Conservation (phyloP, 2,888 invertebrate species). For the Agrypnus murinus region DNA sequence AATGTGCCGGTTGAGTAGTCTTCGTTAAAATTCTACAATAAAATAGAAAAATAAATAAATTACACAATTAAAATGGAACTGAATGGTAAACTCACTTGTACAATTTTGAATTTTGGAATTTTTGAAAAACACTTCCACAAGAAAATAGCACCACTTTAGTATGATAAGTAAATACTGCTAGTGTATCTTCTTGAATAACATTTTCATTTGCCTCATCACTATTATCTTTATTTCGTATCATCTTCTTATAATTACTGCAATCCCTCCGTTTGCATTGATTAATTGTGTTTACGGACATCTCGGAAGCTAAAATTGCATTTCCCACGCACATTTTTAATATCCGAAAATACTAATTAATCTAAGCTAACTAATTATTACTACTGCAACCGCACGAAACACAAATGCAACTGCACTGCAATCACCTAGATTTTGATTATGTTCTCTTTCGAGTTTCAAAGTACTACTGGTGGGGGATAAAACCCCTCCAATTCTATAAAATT, state of each 20-base stretch:
- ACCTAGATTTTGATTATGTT: not conserved
- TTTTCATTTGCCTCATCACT: not conserved
- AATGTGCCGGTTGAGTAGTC: slow-evolving; percentile 87
- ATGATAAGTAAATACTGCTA: slow-evolving; percentile 63
- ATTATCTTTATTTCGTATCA: not conserved
- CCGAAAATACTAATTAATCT: not conserved
- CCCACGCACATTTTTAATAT: slow-evolving; percentile 13
- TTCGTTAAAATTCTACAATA: slow-evolving; percentile 81
- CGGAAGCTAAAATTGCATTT: not conserved
- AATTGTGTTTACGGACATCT: not conserved
- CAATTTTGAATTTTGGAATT: slow-evolving; percentile 60
- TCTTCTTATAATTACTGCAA: no score
- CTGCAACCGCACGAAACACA: not conserved
- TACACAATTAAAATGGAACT: not conserved
- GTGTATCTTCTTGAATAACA: slow-evolving; percentile 55
- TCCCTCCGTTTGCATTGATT: not conserved
- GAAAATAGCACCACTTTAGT: slow-evolving; percentile 61
- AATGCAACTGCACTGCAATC: slow-evolving; percentile 1
- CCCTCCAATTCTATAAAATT: slow-evolving; percentile 3
- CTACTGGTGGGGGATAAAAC: slow-evolving; percentile 4
- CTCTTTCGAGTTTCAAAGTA: not conserved
- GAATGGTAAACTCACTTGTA: slow-evolving; percentile 61
- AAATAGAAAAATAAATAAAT: slow-evolving; percentile 48
- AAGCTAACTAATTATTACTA: not conserved
- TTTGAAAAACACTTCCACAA: slow-evolving; percentile 56